Conservation (phyloP, 92 coral and sea anemone genomes). For the Isaurus tuberculatus region DNA sequence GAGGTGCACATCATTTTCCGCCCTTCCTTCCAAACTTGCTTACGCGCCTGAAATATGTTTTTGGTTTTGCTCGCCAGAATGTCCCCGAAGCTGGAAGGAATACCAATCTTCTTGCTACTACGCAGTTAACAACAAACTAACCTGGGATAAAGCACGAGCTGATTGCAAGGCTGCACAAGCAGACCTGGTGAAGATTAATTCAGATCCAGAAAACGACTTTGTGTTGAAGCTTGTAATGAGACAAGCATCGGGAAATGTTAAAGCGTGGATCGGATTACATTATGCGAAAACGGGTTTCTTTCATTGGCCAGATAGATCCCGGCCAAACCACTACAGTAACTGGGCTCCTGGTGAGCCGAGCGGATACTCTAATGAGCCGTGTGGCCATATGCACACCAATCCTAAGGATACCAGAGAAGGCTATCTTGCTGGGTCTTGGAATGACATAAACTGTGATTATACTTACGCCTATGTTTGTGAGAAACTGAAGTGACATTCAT, state of each 20-base stretch:
- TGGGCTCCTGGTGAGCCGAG: conserved; percentile 29
- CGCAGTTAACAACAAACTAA: background rate
- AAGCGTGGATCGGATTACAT: conserved; percentile 13
- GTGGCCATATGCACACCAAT: conserved; percentile 24
- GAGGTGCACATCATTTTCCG: too few species aligned
- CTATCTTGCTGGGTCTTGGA: too few species aligned
- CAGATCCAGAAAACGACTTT: conserved; percentile 28
- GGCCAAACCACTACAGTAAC: conserved; percentile 1
- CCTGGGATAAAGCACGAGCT: conserved; percentile 23
- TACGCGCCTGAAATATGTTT: too few species aligned
- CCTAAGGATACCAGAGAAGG: too few species aligned
- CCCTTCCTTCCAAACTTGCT: too few species aligned
- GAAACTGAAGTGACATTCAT: too few species aligned
- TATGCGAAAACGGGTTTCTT: background rate
- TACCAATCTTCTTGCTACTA: conserved; percentile 7
- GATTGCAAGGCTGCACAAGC: background rate
- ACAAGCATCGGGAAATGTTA: background rate
- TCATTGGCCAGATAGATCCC: conserved; percentile 23
- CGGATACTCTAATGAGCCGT: conserved; percentile 29
- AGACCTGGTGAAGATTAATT: conserved; percentile 24
- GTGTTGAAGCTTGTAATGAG: background rate
- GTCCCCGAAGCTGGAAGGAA: conserved; percentile 9
- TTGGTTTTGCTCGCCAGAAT: background rate
- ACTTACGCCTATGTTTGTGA: too few species aligned
- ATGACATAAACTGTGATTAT: too few species aligned